These are phyloP conservation scores for Pluvianellus socialis DNA, from an alignment of 2,113 vertebrate genomes.

Conservation along the genomic window DNA sequence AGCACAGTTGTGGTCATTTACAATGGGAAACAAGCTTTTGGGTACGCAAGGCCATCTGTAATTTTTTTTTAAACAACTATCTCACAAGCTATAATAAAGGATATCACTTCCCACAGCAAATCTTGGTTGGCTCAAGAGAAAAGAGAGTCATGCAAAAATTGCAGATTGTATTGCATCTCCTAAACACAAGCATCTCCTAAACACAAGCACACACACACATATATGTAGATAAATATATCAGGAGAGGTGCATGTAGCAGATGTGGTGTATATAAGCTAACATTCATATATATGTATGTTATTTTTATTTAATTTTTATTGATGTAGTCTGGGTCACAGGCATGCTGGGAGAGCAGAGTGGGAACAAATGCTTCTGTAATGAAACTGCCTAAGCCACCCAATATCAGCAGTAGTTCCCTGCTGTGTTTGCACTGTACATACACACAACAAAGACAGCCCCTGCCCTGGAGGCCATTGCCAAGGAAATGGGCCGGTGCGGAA, in stretches of 20 bases:
- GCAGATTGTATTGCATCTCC: neutral
- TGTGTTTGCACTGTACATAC: neutral
- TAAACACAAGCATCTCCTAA: neutral
- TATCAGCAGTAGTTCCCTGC: neutral
- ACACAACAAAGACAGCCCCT: neutral
- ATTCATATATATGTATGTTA: neutral
- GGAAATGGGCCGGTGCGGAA: neutral
- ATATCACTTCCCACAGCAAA: neutral
- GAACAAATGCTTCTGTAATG: neutral
- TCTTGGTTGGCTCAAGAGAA: neutral
- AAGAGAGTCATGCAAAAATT: neutral
- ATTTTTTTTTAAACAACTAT: neutral
- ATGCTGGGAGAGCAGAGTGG: neutral
- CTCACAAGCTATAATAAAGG: neutral
- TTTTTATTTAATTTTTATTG: neutral
- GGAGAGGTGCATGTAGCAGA: neutral
- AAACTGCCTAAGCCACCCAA: neutral
- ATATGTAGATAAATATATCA: neutral
- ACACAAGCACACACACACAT: neutral
- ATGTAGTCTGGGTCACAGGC: neutral
- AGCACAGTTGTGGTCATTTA: neutral
- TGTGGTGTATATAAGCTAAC: neutral
- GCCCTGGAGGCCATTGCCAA: neutral
- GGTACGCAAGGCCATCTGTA: neutral
- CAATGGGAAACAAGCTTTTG: neutral